Base-by-base conservation (phyloP, 2,888 invertebrate genomes). In the Napeogenes inachia region DNA sequence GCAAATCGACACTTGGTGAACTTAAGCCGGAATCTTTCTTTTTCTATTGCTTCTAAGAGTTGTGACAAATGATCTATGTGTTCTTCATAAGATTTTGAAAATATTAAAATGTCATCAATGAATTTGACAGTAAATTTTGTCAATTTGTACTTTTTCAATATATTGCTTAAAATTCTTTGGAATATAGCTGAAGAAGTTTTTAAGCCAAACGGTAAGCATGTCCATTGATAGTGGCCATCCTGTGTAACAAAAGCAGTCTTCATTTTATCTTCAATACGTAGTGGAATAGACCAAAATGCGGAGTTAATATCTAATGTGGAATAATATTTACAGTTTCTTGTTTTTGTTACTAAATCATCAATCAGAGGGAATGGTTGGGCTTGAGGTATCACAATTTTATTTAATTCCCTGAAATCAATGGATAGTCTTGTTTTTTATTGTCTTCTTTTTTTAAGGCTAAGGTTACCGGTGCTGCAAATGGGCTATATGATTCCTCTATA, bases 221-320 rank as follows among this genome's bases (percentile, higher is more conserved):
- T n/a, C n/a, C n/a, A n/a, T n/a, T n/a, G n/a, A n/a, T n/a, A n/a
- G n/a, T n/a, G n/a, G n/a, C n/a, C n/a, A n/a, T n/a, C n/a, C n/a
- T n/a, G n/a, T n/a, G n/a, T n/a, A n/a, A n/a, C n/a, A n/a, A 10
- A 70, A 8, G 46, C 71, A 4, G 75, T 76, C 63, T 80, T 81
- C 0, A 73, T 10, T 78, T 54, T 73, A 45, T 69, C 72, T 72
- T 72, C 63, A 42, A 75, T 67, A 66, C 69, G 57, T 45, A 77
- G 57, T 2, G 78, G 78, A 10, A 80, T 80, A 13, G 77, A 77
- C 78, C 80, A 81, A 67, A 82, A 82, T 45, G 78, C 80, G 8
- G 77, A 78, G 62, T 80, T 80, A 60, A 79, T 74, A 54, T 80
- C 79, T 0, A 80, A 47, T 13, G 72, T 76, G 13, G 76, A 62